Evolutionary conservation across 1,140 invertebrate genomes (phyloP), one percentile per base, ranked within the genome.

Genomic region (Linepithema humile): DNA sequence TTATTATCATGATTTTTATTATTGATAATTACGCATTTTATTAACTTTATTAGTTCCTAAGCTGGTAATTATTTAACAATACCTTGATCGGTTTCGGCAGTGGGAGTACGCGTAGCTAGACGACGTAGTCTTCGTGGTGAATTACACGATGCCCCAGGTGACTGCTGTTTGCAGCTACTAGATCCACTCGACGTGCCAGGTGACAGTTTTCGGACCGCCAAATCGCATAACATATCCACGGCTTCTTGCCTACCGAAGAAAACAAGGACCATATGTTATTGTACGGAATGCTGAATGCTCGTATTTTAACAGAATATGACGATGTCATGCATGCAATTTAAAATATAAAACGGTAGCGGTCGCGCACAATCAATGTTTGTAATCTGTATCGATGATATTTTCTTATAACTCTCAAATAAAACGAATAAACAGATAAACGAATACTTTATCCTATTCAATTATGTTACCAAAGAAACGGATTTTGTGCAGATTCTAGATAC

Each of bases 181-280:
- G 94, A 95, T 35, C 93, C 95, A 80, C 96, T 96, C 26, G 95
- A 95, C 65, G 95, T 94, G 85, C 95, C 95, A 3, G 96, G 95
- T 0, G 96, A 96, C 73, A 97, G 95, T 87, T 97, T 96, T 45
- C 97, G 95, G 10, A 96, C 96, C 6, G 97, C 97, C 84, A 98
- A 94, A 92, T 97, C 97, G 92, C 96, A 97, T 10, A 98, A 93
- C 96, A 97, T 97, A 77, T 97, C 97, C 64, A 97, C 96, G 26
- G 97, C 97, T 95, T 98, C 97, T 95, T 97, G 96, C 91, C 97
- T 97, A 92, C 35, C 94, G 91, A 78, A 84, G n/a, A n/a, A 84
- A 59, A 62, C 43, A 43, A 69, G 0, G 9, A 7, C 0, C 23
- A 78, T 2, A 32, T 50, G 3, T 55, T 7, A 10, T 57, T 32